phyloP scores from a whole-genome alignment of 2,113 vertebrate species.

The Cynoglossus semilaevis region DNA sequence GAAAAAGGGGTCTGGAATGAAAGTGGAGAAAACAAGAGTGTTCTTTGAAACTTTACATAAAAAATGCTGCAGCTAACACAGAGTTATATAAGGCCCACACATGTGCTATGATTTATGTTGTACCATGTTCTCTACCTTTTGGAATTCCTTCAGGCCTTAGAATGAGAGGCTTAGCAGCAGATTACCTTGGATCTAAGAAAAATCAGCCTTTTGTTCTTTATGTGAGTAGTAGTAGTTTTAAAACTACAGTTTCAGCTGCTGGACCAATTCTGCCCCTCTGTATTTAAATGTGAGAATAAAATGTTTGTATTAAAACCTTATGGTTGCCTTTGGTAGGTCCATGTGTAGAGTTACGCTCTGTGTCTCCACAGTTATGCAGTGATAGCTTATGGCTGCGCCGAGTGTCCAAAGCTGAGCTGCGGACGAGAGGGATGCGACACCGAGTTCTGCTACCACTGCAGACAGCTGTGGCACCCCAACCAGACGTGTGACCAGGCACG shows the following conservation, averaged over 20 bases:
- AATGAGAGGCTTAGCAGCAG: constrained; percentile 47
- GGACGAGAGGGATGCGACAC: constrained; percentile 81
- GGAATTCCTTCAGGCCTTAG: constrained; percentile 57
- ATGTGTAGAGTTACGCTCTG: background rate
- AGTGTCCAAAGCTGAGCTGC: constrained; percentile 84
- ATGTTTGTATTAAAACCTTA: no score
- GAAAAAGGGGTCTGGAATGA: background rate
- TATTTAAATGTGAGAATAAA: no score
- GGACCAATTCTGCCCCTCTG: no score
- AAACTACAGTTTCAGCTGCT: background rate
- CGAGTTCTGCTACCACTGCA: constrained; percentile 88
- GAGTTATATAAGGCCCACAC: constrained; percentile 30
- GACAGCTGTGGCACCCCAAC: constrained; percentile 85
- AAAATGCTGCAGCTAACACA: no score
- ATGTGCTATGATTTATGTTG: constrained; percentile 30
- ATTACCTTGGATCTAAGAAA: constrained; percentile 32
- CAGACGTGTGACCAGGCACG: constrained; percentile 81
- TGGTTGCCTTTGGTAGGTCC: no score
- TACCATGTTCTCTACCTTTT: constrained; percentile 20
- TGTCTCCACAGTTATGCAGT: constrained; percentile 80
- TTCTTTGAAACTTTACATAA: no score
- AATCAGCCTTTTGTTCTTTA: constrained; percentile 7
- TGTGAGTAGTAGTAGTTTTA: background rate
- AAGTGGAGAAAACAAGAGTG: no score
- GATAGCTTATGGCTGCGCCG: constrained; percentile 83